phyloP scores from a whole-genome alignment of 2,888 invertebrate genomes.

The Beris chalybata region DNA sequence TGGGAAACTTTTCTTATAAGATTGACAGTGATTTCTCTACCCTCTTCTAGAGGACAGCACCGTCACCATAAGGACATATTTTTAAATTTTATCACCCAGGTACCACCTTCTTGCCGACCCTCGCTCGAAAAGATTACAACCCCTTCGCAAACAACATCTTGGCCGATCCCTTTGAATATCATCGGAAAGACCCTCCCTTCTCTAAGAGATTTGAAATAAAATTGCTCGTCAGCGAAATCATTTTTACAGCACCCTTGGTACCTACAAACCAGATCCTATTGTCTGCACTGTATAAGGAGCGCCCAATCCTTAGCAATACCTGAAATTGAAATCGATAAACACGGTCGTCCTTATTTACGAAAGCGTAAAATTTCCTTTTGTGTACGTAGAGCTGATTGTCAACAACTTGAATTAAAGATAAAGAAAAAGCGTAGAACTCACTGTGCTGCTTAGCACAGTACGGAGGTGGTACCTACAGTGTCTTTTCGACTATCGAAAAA shows the following conservation, averaged over 20 bases:
- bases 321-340: slow-evolving; percentile 20
- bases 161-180: not conserved
- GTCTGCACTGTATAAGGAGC: slow-evolving; percentile 2
- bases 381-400: slow-evolving; percentile 1
- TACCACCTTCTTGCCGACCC: slow-evolving; percentile 1
- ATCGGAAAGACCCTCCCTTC: not conserved
- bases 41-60: slow-evolving; percentile 22
- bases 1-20: slow-evolving; percentile 8
- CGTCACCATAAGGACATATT: slow-evolving; percentile 15
- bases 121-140: slow-evolving; percentile 6
- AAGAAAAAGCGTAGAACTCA: too few species aligned
- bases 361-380: slow-evolving; percentile 14
- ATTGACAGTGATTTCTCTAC: not conserved
- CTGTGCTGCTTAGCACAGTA: too few species aligned
- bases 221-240: slow-evolving; percentile 38
- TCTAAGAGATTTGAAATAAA: slow-evolving; percentile 19
- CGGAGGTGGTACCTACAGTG: too few species aligned
- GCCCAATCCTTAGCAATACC: slow-evolving; percentile 6
- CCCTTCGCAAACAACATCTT: slow-evolving; percentile 13
- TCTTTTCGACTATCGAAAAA: too few species aligned
- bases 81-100: not conserved
- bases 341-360: slow-evolving; percentile 1
- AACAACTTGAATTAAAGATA: not conserved
- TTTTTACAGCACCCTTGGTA: slow-evolving; percentile 38
- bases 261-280: slow-evolving; percentile 17